Evolutionary conservation across 2,113 vertebrate genomes (phyloP), one percentile per base, ranked within the genome.

Genomic region (Danionella cerebrum): DNA sequence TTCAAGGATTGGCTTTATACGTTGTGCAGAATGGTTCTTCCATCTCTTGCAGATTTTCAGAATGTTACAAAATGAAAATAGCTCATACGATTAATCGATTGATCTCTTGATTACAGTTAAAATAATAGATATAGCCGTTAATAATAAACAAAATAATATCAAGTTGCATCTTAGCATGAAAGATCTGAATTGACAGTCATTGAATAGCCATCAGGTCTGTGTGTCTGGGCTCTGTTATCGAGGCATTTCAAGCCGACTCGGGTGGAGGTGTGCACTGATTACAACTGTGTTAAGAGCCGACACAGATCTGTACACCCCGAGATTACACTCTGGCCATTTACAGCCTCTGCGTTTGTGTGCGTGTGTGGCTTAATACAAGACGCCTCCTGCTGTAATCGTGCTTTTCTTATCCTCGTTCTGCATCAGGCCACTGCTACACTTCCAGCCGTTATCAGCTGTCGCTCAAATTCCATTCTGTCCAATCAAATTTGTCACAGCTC

Each of bases 401-500:
- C 82, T 81, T 84, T 73, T 70, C 80, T 89, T 87, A 89, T 89
- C 87, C 82, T 35, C 55, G 44, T 16, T 76, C 84, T 79, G 80
- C 81, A 89, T 89, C 85, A 71, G 82, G 75, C 78, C 73, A 70
- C 85, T 87, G 72, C 83, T 70, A 85, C 84, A 85, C 81, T 84
- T 86, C 81, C 76, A 44, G 78, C 75, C 62, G 83, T 88, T 89
- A 87, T 89, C 87, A 80, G 71, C 73, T 79, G 82, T 78, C 82
- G 82, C 85, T 88, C 85, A 83, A 74, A 79, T 63, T 75, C 79
- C 87, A 86, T 89, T 83, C 78, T 11, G 79, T 74, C 81, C 84
- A 87, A 87, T 89, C 87, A 87, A 81, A 84, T 86, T 83, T 86
- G 81, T 83, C 85, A 67, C 19, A 73, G 80, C 77, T 71, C 80